Conservation (phyloP, 2,113 vertebrate species). For the Boleophthalmus pectinirostris region DNA sequence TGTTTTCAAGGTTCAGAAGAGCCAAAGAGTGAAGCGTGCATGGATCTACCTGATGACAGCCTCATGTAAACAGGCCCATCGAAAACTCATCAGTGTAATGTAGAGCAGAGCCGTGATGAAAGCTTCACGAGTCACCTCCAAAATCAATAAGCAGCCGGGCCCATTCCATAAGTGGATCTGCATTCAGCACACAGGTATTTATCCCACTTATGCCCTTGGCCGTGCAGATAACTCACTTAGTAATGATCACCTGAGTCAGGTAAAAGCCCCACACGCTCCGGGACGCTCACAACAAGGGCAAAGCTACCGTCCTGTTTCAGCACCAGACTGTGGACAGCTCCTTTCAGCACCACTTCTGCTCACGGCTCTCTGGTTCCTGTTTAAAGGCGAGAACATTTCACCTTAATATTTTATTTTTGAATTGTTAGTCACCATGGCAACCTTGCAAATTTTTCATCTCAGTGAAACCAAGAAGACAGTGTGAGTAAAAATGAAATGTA, state of each 20-base stretch:
- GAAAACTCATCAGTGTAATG: constrained; percentile 86
- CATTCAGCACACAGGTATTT: constrained; percentile 81
- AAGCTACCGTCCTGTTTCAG: constrained; percentile 84
- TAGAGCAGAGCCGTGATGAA: constrained; percentile 74
- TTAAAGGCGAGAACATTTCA: not conserved
- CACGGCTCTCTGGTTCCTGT: not conserved
- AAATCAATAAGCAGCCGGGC: constrained; percentile 76
- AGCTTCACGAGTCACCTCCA: constrained; percentile 66
- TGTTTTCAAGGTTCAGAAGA: not conserved
- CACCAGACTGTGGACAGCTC: constrained; percentile 67
- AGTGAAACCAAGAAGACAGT: not conserved
- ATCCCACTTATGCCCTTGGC: constrained; percentile 82
- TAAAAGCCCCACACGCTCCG: constrained; percentile 83
- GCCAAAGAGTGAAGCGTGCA: constrained; percentile 32
- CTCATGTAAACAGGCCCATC: constrained; percentile 68
- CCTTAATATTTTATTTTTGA: not conserved
- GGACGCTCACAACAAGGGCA: constrained; percentile 80
- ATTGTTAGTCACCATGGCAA: not conserved
- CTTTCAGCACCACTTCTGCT: constrained; percentile 18
- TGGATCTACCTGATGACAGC: constrained; percentile 57
- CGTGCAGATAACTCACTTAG: constrained; percentile 86
- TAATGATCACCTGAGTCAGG: constrained; percentile 92
- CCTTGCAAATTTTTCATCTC: not conserved
- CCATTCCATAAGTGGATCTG: constrained; percentile 84
- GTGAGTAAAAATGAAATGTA: too few relatives aligned